Evolutionary conservation across 2,113 vertebrate genomes (phyloP), one percentile per base, ranked within the genome.

Genomic region (Tragelaphus strepsiceros): DNA sequence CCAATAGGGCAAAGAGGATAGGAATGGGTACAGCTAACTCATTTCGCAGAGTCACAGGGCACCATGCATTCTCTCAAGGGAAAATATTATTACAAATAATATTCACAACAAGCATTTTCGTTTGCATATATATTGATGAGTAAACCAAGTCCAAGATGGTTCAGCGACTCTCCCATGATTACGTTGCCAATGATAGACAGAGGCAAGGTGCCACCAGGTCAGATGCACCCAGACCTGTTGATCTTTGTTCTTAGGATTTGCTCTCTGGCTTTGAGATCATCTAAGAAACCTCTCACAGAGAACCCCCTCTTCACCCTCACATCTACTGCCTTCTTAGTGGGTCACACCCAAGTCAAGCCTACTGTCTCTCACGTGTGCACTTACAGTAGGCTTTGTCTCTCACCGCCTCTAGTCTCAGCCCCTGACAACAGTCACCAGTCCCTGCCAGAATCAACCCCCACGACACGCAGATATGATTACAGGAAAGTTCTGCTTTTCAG

Each of bases 311-410:
- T n/a, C 22, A n/a, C 9, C 35, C 53, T 14, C 11, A 87, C 0
- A 7, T 61, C 61, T 9, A 78, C 61, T 56, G 22, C 51, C 85
- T 88, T 78, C 74, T 43, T 80, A 11, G 19, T 77, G 24, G 49
- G 32, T 58, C 87, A 83, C 15, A 26, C 5, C 43, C 14, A 46
- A 3, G 0, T 32, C 32, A 67, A 3, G 0, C 6, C 61, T 5
- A 0, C 88, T 4, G 30, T 56, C 88, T 95, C 30, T 83, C 84
- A 92, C 78, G 51, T 80, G 58, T 17, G 43, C 0, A 2, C 35
- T 16, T 32, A 87, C 49, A 94, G 61, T 58, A 87, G 71, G 3
- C 51, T 96, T 95, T 90, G 91, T 96, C 43, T 96, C 43, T 95
- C 85, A 30, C 2, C 39, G 24, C 7, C 12, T 91, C 15, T 49